Evolutionary conservation across 2,797 vertebrate genomes (phyloP), one percentile per base, ranked within the genome.

Genomic region (Falco columbarius): DNA sequence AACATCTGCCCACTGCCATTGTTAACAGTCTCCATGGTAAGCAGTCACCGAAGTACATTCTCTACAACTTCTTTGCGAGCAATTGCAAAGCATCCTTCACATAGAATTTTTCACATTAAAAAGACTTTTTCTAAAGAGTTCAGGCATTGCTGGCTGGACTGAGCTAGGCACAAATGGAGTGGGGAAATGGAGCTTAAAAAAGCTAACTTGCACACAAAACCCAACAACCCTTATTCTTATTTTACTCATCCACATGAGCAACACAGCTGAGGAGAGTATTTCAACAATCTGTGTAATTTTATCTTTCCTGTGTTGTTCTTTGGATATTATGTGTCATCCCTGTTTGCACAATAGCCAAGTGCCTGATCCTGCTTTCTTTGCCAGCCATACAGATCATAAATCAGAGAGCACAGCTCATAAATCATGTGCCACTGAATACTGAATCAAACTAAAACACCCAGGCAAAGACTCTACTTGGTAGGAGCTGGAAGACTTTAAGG

Each of bases 211-310:
- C 55, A 79, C 52, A 54, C 38, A 83, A 83, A 93, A 17, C 24
- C 18, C 46, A 91, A 71, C 81, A 91, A 91, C 89, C 74, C 91
- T 89, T 94, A 95, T 85, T 86, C 94, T 94, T 81, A 65, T 86
- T 96, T 95, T 93, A 89, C 75, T 97, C 79, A 90, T 62, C 42
- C 30, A 30, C 90, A 93, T 89, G 74, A 96, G 61, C 68, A 95
- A 93, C 24, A 44, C 34, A 95, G 71, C 52, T 74, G 75, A 95
- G 67, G 46, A 92, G 89, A 92, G 18, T 75, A 97, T 93, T 95
- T 94, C 94, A 96, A 91, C 93, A 94, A 94, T 95, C 90, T 87
- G 90, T 85, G 86, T 97, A 88, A 96, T 97, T 97, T 97, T 94
- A 90, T 96, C 97, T 97, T 97, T 96, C 95, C 93, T 94, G 86